Percentiles rank a stretch among this genome's conserved stretches.
Evolutionary conservation across 1,140 invertebrate species (phyloP).

Genomic region (Nasonia giraulti): DNA sequence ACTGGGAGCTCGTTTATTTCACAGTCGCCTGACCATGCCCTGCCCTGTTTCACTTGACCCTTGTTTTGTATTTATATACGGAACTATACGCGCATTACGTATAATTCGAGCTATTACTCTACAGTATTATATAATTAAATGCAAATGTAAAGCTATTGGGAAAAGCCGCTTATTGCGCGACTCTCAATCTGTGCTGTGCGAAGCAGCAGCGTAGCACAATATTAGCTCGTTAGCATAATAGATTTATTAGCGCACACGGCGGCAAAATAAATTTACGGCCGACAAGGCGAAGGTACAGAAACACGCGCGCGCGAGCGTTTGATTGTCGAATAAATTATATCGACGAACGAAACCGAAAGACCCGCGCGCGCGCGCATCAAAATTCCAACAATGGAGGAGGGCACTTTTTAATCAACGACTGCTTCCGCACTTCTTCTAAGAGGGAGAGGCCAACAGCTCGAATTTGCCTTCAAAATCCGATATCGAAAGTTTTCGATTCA

Average conservation of each 20-base stretch:
- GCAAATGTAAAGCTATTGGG: too few species aligned
- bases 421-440: not conserved
- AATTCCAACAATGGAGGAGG: not conserved
- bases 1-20: not conserved
- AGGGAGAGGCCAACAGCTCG: not conserved
- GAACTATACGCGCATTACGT: too few species aligned
- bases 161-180: not conserved
- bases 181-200: not conserved
- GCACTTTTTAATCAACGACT: not conserved
- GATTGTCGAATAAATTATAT: not conserved
- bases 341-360: too few species aligned
- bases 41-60: not conserved
- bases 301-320: not conserved
- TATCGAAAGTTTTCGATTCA: slow-evolving; percentile 11
- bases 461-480: not conserved
- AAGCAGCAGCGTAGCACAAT: not conserved
- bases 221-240: not conserved
- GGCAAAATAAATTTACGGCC: not conserved
- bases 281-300: not conserved
- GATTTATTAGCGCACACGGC: not conserved
- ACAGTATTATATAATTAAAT: too few species aligned
- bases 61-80: not conserved
- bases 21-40: not conserved
- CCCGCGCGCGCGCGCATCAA: not conserved
- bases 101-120: too few species aligned